Evolutionary conservation across 2,888 invertebrate genomes (phyloP).

Genomic region (Epinotia bilunana): DNA sequence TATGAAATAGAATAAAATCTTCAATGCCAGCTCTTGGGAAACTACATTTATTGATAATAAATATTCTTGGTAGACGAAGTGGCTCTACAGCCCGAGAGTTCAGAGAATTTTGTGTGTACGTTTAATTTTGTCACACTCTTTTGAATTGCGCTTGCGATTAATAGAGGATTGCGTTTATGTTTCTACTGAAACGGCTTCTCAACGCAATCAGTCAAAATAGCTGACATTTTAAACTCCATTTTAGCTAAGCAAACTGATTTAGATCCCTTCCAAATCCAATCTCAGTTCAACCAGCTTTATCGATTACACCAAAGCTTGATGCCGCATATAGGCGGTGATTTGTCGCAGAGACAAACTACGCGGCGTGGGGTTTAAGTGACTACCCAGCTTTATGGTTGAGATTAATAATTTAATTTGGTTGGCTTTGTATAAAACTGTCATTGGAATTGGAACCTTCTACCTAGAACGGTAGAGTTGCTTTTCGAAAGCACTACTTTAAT

Average conservation of each 20-base stretch:
- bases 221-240: neutral
- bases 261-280: neutral
- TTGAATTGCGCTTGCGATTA: neutral
- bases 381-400: no score
- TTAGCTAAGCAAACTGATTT: neutral
- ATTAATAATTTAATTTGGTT: no score
- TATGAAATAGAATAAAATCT: neutral
- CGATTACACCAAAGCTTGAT: no score
- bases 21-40: neutral
- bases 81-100: conserved; percentile 30
- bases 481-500: no score
- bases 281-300: conserved; percentile 8
- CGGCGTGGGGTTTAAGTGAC: no score
- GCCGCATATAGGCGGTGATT: no score
- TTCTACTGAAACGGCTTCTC: neutral
- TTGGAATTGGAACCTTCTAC: no score
- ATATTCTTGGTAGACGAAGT: neutral
- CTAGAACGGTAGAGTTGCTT: no score
- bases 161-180: neutral
- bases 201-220: conserved; percentile 12
- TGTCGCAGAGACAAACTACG: no score
- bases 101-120: neutral
- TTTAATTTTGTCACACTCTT: neutral
- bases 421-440: no score
- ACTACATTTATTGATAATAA: neutral